Evolutionary conservation across 2,113 vertebrate species (phyloP).

Genomic region (Limnothrissa miodon): DNA sequence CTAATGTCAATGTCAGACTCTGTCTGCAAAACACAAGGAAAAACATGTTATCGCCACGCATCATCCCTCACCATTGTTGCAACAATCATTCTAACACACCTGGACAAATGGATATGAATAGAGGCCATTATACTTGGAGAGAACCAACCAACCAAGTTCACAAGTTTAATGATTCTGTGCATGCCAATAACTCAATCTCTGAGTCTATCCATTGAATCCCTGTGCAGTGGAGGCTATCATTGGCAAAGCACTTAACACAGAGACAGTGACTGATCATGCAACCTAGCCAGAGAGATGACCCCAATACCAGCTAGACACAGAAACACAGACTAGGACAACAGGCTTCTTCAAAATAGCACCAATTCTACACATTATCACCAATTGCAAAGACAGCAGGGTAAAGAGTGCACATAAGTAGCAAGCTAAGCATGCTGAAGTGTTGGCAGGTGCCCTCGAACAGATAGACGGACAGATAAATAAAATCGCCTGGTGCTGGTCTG

Average conservation of each 20-base stretch:
- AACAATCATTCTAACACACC: not conserved
- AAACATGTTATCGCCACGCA: not conserved
- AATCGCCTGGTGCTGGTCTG: too few species aligned
- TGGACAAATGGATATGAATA: not conserved
- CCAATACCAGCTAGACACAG: not conserved
- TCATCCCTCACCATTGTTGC: too few species aligned
- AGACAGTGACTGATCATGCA: not conserved
- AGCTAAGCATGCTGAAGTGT: too few species aligned
- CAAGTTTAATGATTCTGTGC: not conserved
- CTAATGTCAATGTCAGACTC: constrained; percentile 72
- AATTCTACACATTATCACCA: too few species aligned
- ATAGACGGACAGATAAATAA: too few species aligned
- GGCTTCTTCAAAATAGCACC: too few species aligned
- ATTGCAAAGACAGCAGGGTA: not conserved
- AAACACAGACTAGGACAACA: not conserved
- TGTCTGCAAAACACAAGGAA: constrained; percentile 57
- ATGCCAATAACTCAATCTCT: not conserved
- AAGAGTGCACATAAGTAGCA: too few species aligned
- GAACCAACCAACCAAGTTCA: not conserved
- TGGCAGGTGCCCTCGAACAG: not conserved
- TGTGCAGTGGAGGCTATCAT: not conserved
- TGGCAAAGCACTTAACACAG: not conserved
- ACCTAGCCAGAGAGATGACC: not conserved
- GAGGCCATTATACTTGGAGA: not conserved
- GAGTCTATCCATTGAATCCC: not conserved